A percentile compares a stretch with the other conserved stretches of the same genome.
Evolutionary conservation across 2,797 vertebrate genomes (phyloP).

Genomic region (Psittacula derbiana): DNA sequence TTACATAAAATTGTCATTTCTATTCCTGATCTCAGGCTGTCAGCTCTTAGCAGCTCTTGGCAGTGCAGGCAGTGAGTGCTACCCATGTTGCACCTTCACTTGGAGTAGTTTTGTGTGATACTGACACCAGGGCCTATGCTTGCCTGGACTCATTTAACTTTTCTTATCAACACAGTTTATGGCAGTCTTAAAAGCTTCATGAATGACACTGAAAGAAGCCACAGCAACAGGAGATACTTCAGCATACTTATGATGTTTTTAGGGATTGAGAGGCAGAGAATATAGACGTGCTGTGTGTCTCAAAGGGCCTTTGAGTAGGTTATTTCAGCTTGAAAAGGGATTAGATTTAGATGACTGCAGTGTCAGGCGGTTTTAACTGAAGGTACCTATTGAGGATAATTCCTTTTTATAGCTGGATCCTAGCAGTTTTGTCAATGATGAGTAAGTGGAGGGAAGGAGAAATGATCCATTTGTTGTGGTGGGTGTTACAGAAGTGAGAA

Average conservation of each 20-base stretch:
- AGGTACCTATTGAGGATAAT: conserved; percentile 66
- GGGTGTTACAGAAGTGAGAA: background rate
- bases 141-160: background rate
- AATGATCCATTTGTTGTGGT: conserved; percentile 40
- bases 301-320: conserved; percentile 57
- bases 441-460: conserved; percentile 36
- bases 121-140: background rate
- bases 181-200: background rate
- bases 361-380: conserved; percentile 60
- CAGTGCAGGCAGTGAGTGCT: background rate
- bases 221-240: conserved; percentile 23
- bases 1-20: background rate
- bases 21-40: background rate
- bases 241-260: conserved; percentile 25
- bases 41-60: background rate
- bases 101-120: background rate
- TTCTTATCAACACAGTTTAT: background rate
- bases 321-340: conserved; percentile 71
- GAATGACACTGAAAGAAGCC: background rate
- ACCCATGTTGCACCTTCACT: background rate
- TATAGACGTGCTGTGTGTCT: conserved; percentile 47
- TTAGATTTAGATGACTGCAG: conserved; percentile 61
- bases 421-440: conserved; percentile 43
- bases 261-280: conserved; percentile 32
- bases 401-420: conserved; percentile 56